phyloP scores from a whole-genome alignment of 2,113 vertebrate genomes.

The Percina caprodes region DNA sequence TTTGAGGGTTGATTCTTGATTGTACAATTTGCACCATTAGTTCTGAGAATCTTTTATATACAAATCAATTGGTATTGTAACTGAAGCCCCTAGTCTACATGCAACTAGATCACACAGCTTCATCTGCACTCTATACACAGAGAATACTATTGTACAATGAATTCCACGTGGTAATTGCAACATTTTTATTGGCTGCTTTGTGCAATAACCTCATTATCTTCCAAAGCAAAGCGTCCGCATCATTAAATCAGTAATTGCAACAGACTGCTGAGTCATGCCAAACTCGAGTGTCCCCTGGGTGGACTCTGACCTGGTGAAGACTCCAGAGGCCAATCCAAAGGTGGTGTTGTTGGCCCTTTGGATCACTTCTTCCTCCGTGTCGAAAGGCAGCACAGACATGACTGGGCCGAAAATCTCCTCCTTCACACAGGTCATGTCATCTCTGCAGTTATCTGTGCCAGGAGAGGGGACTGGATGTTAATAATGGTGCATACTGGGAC shows the following conservation, averaged over 20 bases:
- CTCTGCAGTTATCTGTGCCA: slow-evolving; percentile 90
- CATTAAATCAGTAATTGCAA: background rate
- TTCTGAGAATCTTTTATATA: no score
- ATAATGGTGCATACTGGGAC: background rate
- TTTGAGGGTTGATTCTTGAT: no score
- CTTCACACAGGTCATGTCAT: slow-evolving; percentile 95
- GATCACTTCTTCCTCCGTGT: slow-evolving; percentile 93
- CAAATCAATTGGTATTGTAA: no score
- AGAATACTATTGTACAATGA: background rate
- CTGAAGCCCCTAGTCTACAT: background rate
- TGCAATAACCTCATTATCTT: background rate
- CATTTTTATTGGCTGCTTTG: background rate
- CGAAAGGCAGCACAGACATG: slow-evolving; percentile 94
- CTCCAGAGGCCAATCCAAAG: slow-evolving; percentile 93
- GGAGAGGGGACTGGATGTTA: background rate
- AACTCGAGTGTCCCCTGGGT: background rate
- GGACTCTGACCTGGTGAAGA: slow-evolving; percentile 91
- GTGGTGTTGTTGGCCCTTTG: slow-evolving; percentile 91
- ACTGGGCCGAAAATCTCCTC: slow-evolving; percentile 99
- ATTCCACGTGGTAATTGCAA: background rate
- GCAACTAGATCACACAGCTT: background rate
- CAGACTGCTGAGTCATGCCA: background rate
- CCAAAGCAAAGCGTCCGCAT: accelerated
- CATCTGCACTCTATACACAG: background rate
- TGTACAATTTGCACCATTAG: no score